Conservation (phyloP, 2,113 vertebrate species). For the Pristiophorus japonicus region DNA sequence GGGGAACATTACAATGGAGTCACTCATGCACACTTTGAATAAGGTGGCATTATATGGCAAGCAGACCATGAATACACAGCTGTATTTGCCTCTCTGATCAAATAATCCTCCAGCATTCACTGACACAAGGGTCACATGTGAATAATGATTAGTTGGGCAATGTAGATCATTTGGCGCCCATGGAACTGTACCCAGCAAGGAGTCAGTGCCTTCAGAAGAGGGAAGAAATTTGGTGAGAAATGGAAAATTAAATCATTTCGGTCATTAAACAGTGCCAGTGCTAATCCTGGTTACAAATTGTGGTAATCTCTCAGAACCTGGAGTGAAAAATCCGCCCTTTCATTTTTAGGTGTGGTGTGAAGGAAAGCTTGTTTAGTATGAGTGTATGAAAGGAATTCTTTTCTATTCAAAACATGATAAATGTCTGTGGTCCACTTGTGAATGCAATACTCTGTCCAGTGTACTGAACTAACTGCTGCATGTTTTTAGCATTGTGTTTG, state of each 20-base stretch:
- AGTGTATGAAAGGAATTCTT: neutral
- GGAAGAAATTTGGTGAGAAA: neutral
- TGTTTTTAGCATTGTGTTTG: neutral
- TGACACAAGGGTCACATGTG: neutral
- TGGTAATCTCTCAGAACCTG: neutral
- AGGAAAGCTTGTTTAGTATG: neutral
- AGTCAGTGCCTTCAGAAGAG: neutral
- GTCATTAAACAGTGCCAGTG: too few relatives aligned
- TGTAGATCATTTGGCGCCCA: neutral
- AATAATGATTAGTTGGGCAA: neutral
- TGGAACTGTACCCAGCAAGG: neutral
- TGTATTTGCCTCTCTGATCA: neutral
- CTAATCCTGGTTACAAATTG: neutral
- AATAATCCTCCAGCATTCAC: neutral
- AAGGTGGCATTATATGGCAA: conserved; percentile 2
- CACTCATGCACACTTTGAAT: conserved; percentile 14
- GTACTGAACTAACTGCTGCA: neutral
- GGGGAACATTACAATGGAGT: neutral
- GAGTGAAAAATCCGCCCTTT: neutral
- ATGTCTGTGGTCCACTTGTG: neutral
- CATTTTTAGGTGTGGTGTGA: neutral
- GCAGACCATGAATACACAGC: neutral
- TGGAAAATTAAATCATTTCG: neutral
- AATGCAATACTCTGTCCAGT: neutral
- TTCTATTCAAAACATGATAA: neutral